Conservation (phyloP, 2,797 vertebrate genomes). For the Antennarius maculatus region DNA sequence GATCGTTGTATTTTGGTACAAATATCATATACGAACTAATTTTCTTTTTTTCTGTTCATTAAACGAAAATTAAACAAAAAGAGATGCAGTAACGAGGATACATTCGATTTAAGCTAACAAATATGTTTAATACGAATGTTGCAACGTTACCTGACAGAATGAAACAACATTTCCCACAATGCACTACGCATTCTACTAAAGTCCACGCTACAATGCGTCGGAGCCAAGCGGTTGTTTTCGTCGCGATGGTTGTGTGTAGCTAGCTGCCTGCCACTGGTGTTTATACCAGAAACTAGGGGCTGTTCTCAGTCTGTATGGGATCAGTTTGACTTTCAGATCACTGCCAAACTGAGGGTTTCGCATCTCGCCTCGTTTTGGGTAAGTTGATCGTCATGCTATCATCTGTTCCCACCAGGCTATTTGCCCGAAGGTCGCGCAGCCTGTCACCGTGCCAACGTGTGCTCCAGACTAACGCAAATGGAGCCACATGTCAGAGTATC, state of each 20-base stretch:
- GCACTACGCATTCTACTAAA: conserved; percentile 53
- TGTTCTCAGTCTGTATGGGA: neutral
- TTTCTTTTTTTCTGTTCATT: no score
- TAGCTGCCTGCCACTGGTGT: conserved; percentile 7
- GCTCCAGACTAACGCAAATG: conserved; percentile 66
- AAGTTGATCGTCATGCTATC: conserved; percentile 75
- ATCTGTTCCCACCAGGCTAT: conserved; percentile 77
- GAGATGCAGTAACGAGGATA: no score
- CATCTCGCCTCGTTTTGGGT: conserved; percentile 10
- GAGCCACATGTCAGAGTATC: conserved; percentile 36
- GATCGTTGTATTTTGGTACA: no score
- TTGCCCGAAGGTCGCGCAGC: conserved; percentile 81
- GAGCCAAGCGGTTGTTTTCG: conserved; percentile 63
- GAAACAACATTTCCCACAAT: conserved; percentile 74
- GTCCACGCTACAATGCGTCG: conserved; percentile 39
- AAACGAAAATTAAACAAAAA: no score
- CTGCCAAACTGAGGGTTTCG: neutral
- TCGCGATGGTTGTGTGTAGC: conserved; percentile 16
- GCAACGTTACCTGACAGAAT: neutral
- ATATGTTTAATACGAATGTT: neutral
- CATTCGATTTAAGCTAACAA: neutral
- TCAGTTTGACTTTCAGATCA: neutral
- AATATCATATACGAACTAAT: no score
- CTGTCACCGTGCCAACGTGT: conserved; percentile 80
- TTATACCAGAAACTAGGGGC: neutral